Evolutionary conservation across 1,140 invertebrate species (phyloP).

Genomic region (Rhagoletis zephyria): DNA sequence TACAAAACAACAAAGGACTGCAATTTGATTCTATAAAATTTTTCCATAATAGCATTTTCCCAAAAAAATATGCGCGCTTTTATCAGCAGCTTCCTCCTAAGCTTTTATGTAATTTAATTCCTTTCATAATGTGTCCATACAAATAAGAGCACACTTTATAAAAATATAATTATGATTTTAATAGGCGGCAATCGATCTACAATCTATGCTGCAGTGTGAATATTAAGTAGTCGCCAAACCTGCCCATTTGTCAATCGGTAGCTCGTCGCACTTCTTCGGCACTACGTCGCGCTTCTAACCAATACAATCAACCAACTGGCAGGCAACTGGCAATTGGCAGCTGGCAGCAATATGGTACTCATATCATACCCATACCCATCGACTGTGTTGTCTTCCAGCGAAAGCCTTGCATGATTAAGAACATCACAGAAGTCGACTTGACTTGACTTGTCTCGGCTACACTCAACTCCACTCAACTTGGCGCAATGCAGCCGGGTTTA

Average conservation of each 20-base stretch:
- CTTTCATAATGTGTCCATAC: background rate
- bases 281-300: background rate
- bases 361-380: background rate
- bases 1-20: too few relatives aligned
- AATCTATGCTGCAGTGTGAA: constrained; percentile 51
- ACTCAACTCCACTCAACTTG: constrained; percentile 5
- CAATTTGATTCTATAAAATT: too few relatives aligned
- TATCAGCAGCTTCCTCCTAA: background rate
- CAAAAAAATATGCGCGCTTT: too few relatives aligned
- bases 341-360: constrained; percentile 43
- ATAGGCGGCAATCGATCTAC: constrained; percentile 52
- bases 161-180: constrained; percentile 53
- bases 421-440: constrained; percentile 49
- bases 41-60: too few relatives aligned
- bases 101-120: background rate
- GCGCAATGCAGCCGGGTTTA: constrained; percentile 2
- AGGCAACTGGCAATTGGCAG: constrained; percentile 42
- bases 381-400: constrained; percentile 15
- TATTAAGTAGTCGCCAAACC: constrained; percentile 51
- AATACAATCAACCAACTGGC: constrained; percentile 38
- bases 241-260: constrained; percentile 51
- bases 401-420: constrained; percentile 43
- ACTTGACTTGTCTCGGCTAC: background rate
- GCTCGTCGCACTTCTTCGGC: background rate
- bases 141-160: constrained; percentile 38